Evolutionary conservation across 2,888 invertebrate species (phyloP).

Genomic region (Drosophila ustulata): DNA sequence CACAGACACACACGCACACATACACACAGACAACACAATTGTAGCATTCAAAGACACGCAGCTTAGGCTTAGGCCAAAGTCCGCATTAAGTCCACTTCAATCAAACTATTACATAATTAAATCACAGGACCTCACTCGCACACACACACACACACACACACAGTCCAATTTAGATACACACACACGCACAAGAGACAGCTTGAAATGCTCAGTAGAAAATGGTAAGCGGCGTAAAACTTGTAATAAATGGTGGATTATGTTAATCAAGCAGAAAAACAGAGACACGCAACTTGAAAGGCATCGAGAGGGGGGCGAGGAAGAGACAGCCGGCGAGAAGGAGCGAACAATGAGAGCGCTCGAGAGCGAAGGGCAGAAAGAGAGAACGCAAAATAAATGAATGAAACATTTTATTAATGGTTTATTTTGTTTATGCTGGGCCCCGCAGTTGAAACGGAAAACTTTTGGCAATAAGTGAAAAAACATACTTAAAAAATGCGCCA

Average conservation of each 20-base stretch:
- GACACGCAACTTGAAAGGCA: constrained; percentile 55
- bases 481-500: constrained; percentile 57
- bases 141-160: constrained; percentile 26
- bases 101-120: constrained; percentile 81
- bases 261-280: constrained; percentile 78
- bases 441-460: constrained; percentile 38
- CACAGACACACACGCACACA: constrained; percentile 15
- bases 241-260: constrained; percentile 80
- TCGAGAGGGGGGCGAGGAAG: background rate
- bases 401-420: constrained; percentile 78
- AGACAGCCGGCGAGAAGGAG: constrained; percentile 13
- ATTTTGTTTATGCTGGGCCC: constrained; percentile 37
- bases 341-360: background rate
- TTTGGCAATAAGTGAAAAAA: constrained; percentile 42
- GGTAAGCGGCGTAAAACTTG: constrained; percentile 59
- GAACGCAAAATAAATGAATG: constrained; percentile 66
- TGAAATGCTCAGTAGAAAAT: constrained; percentile 30
- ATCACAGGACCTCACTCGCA: constrained; percentile 56
- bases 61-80: constrained; percentile 61
- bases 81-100: constrained; percentile 72
- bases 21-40: background rate
- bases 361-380: constrained; percentile 7
- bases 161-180: constrained; percentile 2
- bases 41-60: constrained; percentile 32
- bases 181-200: constrained; percentile 18